Percentiles rank a stretch among this genome's conserved stretches.
These are phyloP conservation scores for Phyllotis vaccarum DNA, from an alignment of 2,797 vertebrate genomes.

Conservation along the genomic window DNA sequence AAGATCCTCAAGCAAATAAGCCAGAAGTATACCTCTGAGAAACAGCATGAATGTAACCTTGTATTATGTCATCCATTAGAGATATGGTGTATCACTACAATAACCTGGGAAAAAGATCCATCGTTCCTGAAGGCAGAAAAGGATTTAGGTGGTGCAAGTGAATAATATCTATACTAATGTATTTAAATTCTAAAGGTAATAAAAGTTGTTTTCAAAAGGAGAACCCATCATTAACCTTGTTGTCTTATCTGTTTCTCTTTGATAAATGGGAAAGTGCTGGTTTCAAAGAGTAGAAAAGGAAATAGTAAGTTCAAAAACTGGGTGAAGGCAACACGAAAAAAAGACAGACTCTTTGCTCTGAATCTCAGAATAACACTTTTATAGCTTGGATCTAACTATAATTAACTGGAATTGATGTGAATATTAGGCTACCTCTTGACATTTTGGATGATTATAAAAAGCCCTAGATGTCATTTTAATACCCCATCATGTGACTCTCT, in stretches of 20 bases:
- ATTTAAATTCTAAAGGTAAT: not conserved
- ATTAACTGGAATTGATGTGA: no score
- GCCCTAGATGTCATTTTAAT: not conserved
- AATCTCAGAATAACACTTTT: not conserved
- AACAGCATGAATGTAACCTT: not conserved
- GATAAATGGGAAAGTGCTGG: not conserved
- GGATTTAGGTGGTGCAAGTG: not conserved
- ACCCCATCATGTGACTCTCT: not conserved
- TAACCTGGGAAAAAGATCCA: not conserved
- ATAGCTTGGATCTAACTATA: not conserved
- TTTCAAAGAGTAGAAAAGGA: not conserved
- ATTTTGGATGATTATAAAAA: not conserved
- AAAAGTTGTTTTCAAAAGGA: not conserved
- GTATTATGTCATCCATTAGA: not conserved
- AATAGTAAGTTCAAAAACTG: not conserved
- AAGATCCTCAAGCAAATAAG: not conserved
- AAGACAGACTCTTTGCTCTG: not conserved
- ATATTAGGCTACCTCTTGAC: not conserved
- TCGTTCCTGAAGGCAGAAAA: not conserved
- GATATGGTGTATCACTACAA: not conserved
- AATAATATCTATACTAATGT: not conserved
- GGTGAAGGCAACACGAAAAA: not conserved
- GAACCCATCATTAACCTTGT: not conserved
- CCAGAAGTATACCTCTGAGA: not conserved
- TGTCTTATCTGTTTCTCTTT: not conserved